Evolutionary conservation across 2,888 invertebrate species (phyloP).

Genomic region (Leptinotarsa haldemani): DNA sequence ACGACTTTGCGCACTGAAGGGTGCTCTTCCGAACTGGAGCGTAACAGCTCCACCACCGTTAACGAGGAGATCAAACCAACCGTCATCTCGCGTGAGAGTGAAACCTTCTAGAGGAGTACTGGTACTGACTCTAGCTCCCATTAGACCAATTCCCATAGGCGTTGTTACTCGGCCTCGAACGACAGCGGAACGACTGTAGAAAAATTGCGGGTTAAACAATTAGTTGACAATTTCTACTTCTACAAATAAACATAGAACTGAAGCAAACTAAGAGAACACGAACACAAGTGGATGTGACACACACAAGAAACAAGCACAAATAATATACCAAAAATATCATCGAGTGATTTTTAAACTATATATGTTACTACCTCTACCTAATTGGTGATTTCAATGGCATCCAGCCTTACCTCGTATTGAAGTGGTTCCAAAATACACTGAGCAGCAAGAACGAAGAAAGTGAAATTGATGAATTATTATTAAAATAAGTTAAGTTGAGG

Average conservation of each 20-base stretch:
- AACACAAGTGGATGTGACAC: slow-evolving; percentile 62
- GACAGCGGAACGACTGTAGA: slow-evolving; percentile 91
- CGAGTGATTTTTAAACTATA: slow-evolving; percentile 25
- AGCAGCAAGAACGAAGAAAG: slow-evolving; percentile 75
- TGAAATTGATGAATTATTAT: slow-evolving; percentile 51
- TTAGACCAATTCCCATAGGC: slow-evolving; percentile 90
- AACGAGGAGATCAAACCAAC: slow-evolving; percentile 97
- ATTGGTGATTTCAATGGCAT: slow-evolving; percentile 38
- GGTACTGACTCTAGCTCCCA: slow-evolving; percentile 95
- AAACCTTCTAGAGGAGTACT: slow-evolving; percentile 95
- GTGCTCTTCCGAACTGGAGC: slow-evolving; percentile 91
- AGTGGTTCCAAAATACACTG: slow-evolving; percentile 99
- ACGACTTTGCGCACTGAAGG: slow-evolving; percentile 87
- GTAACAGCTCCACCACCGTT: slow-evolving; percentile 99
- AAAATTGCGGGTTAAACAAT: slow-evolving; percentile 23
- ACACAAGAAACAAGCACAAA: slow-evolving; percentile 47
- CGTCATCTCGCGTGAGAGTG: slow-evolving; percentile 91
- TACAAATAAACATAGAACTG: slow-evolving; percentile 44
- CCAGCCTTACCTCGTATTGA: slow-evolving; percentile 95
- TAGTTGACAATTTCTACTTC: slow-evolving; percentile 23
- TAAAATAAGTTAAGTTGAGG: slow-evolving; percentile 17
- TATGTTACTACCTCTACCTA: slow-evolving; percentile 43
- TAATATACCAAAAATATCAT: slow-evolving; percentile 40
- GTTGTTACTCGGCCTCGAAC: slow-evolving; percentile 95
- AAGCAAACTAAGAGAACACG: slow-evolving; percentile 63